Conservation (phyloP, 2,113 vertebrate genomes). For the Cavia aperea region DNA sequence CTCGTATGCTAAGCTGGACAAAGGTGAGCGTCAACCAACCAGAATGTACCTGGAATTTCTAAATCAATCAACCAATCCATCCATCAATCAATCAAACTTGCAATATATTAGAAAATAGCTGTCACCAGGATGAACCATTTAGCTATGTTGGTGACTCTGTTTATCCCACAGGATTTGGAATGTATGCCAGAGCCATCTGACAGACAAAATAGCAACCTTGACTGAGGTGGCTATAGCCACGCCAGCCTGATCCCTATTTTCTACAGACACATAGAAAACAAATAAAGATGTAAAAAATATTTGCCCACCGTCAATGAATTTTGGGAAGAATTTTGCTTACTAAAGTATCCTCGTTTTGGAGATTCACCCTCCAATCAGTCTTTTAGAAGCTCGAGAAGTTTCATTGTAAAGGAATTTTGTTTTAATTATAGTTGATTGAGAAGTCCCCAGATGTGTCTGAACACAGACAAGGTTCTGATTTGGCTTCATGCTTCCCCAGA, state of each 20-base stretch:
- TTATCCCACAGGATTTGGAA: background rate
- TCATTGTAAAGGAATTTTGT: background rate
- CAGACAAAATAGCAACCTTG: background rate
- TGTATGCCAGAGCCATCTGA: background rate
- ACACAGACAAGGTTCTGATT: background rate
- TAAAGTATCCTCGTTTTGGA: background rate
- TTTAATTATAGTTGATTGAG: constrained; percentile 20
- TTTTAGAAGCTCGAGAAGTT: background rate
- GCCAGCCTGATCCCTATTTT: background rate
- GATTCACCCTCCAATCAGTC: background rate
- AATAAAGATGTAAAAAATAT: background rate
- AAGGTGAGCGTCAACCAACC: background rate
- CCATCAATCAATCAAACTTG: background rate
- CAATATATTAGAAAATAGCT: background rate
- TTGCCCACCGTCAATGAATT: background rate
- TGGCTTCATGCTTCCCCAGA: background rate
- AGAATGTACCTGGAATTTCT: background rate
- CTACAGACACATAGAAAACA: background rate
- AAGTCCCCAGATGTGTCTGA: background rate
- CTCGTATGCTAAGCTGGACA: background rate
- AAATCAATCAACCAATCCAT: background rate
- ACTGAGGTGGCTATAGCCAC: too few species aligned
- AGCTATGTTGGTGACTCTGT: background rate
- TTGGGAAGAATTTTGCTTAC: constrained; percentile 16
- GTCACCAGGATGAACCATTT: background rate